These are phyloP conservation scores for Whitmania pigra DNA, from an alignment of 1,140 invertebrate species.

Conservation along the genomic window DNA sequence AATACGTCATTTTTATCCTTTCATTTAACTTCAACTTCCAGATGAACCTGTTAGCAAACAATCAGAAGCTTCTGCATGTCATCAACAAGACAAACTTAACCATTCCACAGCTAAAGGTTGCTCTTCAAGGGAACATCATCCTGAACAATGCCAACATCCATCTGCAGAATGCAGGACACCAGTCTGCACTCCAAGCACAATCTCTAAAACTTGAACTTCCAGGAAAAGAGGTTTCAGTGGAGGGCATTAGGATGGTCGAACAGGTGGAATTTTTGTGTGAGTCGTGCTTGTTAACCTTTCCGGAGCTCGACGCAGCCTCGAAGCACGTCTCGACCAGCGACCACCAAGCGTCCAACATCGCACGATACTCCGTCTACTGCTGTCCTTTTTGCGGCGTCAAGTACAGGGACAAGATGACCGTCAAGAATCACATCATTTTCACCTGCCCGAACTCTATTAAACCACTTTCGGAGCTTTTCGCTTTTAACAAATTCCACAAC, in stretches of 20 bases:
- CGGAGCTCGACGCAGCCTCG: background rate
- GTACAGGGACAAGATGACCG: slow-evolving; percentile 14
- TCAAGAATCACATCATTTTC: slow-evolving; percentile 15
- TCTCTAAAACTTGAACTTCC: background rate
- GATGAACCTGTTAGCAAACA: background rate
- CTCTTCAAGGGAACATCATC: background rate
- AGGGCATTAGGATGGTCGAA: slow-evolving; percentile 15
- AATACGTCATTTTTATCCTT: too few relatives aligned
- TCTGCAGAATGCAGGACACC: background rate
- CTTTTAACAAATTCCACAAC: background rate
- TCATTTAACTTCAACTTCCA: background rate
- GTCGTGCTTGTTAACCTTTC: slow-evolving; percentile 8
- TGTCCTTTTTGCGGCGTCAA: slow-evolving; percentile 14
- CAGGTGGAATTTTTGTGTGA: slow-evolving; percentile 13
- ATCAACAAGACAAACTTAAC: slow-evolving; percentile 2
- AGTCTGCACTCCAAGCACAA: background rate
- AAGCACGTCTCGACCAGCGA: slow-evolving; percentile 6
- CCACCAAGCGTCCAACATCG: slow-evolving; percentile 5
- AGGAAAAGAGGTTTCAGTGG: slow-evolving; percentile 6
- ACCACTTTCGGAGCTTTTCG: background rate
- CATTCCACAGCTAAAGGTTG: background rate
- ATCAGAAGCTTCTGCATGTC: slow-evolving; percentile 10
- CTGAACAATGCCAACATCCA: background rate
- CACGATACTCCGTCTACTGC: slow-evolving; percentile 8
- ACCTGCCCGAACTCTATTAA: slow-evolving; percentile 4